Conservation (phyloP, 37 sponge, comb jelly and placozoan genomes). For the Theonella swinhoei region DNA sequence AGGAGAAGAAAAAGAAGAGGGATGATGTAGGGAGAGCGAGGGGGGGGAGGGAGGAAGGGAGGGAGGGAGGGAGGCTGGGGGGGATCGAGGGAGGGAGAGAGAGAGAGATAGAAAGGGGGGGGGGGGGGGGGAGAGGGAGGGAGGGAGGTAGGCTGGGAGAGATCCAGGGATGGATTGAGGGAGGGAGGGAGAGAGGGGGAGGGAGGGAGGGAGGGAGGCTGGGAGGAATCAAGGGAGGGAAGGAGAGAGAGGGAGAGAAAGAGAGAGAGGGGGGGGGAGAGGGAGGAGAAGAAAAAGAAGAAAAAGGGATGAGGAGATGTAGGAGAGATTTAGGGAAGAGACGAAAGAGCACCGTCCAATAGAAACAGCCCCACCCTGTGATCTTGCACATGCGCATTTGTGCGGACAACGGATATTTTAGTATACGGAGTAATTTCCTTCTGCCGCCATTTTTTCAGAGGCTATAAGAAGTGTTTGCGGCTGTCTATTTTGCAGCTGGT, state of each 20-base stretch:
- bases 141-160: not conserved
- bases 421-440: no score
- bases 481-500: no score
- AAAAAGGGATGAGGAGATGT: no score
- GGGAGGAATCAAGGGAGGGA: constrained; percentile 4
- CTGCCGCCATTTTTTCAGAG: no score
- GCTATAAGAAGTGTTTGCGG: no score
- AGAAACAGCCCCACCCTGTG: no score
- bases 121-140: not conserved
- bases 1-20: not conserved
- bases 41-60: not conserved
- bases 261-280: constrained; percentile 1
- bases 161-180: not conserved
- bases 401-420: no score
- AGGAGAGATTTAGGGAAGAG: no score
- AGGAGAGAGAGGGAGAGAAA: not conserved
- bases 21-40: not conserved
- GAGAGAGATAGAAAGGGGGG: not conserved
- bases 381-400: no score
- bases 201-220: not conserved
- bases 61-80: not conserved
- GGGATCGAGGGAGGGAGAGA: not conserved
- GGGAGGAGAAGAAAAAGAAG: no score
- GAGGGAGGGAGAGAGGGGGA: not conserved
- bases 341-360: no score